Base-by-base conservation (phyloP, 2,888 invertebrate genomes). In the Bombyx huttoni region DNA sequence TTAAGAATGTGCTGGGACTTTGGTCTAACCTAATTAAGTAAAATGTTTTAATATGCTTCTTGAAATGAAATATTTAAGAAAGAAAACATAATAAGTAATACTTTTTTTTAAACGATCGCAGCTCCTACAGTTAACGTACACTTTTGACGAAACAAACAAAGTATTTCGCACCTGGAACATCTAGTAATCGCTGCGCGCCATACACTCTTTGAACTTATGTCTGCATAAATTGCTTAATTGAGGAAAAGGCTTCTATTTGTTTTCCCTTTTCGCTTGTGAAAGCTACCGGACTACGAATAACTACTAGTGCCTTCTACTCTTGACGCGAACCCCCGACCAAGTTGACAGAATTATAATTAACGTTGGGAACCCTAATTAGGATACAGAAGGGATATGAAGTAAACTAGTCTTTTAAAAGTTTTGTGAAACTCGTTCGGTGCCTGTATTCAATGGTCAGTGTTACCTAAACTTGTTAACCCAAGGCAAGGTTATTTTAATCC, bases 141-240 rank as follows among this genome's bases (percentile, higher is more conserved):
- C 7, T 46, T 51, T 52, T 50, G 45, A 13, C 34, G 9, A 59
- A 61, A 63, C 57, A 55, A 60, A 62, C 56, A 60, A 35, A 45
- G 57, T 55, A 54, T 51, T 60, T 56, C 51, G 56, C 52, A 60
- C 61, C 57, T 59, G 57, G 56, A 63, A 57, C 60, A 60, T 59
- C 58, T 53, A 54, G 61, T 55, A 60, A 59, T 63, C 66, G 63
- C 63, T 63, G 60, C 64, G 56, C 63, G 59, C 68, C 64, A 70
- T 72, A 72, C 63, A 69, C 62, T 65, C 61, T 57, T 61, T 59
- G 62, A 72, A 73, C 75, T 75, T 71, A 70, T 73, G 74, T 73
- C 62, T 67, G 67, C 73, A 70, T 70, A 73, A 74, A 77, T 75
- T 74, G 71, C 73, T 70, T 75, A 75, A 76, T 77, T 77, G 71